Base-by-base conservation (phyloP, 2,797 vertebrate genomes). In the Loriculus beryllinus region DNA sequence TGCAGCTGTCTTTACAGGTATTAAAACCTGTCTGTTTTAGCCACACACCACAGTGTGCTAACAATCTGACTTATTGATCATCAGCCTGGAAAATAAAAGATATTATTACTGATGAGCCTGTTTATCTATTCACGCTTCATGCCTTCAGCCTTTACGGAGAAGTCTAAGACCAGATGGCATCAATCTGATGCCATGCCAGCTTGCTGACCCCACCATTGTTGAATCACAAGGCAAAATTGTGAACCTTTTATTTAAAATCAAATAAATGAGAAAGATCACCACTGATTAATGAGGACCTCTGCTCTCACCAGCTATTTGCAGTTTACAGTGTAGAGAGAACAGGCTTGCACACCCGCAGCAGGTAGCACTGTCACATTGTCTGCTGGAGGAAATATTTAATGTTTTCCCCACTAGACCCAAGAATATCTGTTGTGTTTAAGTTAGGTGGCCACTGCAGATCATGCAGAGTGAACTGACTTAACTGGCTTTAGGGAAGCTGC, bases 1-100 rank as follows among this genome's bases (percentile, higher is more conserved):
- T 91, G 48, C 43, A 47, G 47, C 28, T 87, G 79, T 47, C 63
- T 71, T 87, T 78, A 92, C 54, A 82, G 37, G 3, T 83, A 57
- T 91, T 90, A 68, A 92, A 94, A 86, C 45, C 86, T 86, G 40
- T 21, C 63, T 52, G 26, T 48, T 83, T 70, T 35, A 25, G 54
- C 37, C 52, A 86, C 69, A 47, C 45, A 91, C 82, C 70, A 68
- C 64, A 67, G 59, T 80, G 25, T 81, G 18, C 31, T 94, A 90
- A 89, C 52, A 83, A 47, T 62, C 56, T 87, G 57, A 95, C 42
- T 88, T 86, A 59, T 1, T 14, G 54, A 67, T 92, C 85, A 89
- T 85, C 90, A 94, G 71, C 20, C 76, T 82, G 33, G 67, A 95
- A 95, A 96, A 93, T 74, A 74, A 95, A 95, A 95, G 7, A 83